A percentile compares a stretch with the other conserved stretches of the same genome.
phyloP scores from a whole-genome alignment of 2,113 vertebrate species.

The Mus pahari region DNA sequence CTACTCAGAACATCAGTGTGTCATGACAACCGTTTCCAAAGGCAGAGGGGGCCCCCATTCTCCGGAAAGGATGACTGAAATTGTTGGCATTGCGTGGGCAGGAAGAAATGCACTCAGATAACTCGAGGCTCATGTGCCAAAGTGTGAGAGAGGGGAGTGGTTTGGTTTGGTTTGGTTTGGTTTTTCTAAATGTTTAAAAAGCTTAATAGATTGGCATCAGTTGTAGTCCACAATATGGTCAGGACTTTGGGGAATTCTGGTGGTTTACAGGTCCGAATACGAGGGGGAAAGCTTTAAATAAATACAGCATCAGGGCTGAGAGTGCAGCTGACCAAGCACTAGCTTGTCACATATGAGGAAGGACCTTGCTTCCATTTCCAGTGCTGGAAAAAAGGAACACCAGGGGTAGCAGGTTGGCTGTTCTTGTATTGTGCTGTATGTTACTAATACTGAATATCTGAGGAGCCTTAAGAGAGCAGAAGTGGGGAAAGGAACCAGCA shows the following conservation, averaged over 20 bases:
- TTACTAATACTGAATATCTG: constrained; percentile 66
- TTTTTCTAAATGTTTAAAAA: constrained; percentile 69
- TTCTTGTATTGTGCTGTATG: constrained; percentile 54
- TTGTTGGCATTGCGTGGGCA: constrained; percentile 55
- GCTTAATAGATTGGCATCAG: constrained; percentile 75
- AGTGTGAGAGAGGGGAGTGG: constrained; percentile 63
- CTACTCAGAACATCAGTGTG: constrained; percentile 77
- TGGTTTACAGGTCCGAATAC: constrained; percentile 56
- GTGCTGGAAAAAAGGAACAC: neutral
- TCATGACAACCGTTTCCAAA: constrained; percentile 59
- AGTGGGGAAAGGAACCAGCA: neutral
- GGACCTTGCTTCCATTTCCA: neutral
- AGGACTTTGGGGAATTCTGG: constrained; percentile 67
- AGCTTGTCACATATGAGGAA: neutral
- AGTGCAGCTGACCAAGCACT: neutral
- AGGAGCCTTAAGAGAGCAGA: constrained; percentile 71
- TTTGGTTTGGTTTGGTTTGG: constrained; percentile 28
- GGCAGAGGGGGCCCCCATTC: constrained; percentile 59
- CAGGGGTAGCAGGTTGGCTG: neutral
- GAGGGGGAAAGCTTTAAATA: constrained; percentile 25
- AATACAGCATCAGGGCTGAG: neutral
- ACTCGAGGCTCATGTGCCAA: constrained; percentile 87
- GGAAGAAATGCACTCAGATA: constrained; percentile 58
- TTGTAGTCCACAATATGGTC: constrained; percentile 11
- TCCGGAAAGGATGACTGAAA: constrained; percentile 63